phyloP scores from a whole-genome alignment of 2,113 vertebrate genomes.

The Aldabrachelys gigantea region DNA sequence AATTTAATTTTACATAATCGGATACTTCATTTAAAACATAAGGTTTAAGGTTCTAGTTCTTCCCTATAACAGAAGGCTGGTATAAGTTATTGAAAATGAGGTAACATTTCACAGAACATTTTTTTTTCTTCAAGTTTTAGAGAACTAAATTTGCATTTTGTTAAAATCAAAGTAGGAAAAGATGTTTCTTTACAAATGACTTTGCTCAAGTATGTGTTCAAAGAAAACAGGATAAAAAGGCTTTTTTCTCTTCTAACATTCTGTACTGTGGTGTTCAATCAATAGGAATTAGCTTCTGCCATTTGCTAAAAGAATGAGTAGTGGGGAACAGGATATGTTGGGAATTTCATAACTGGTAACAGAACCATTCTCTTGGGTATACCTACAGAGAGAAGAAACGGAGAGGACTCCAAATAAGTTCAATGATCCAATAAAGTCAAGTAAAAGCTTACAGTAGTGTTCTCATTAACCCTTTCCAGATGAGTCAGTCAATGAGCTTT shows the following conservation, averaged over 20 bases:
- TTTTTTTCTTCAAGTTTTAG: slow-evolving; percentile 98
- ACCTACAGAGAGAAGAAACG: slow-evolving; percentile 97
- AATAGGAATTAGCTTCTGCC: slow-evolving; percentile 83
- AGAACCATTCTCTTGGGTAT: slow-evolving; percentile 99
- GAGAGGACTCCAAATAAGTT: slow-evolving; percentile 94
- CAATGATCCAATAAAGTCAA: slow-evolving; percentile 79
- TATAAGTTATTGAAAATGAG: slow-evolving; percentile 95
- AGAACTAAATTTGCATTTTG: slow-evolving; percentile 92
- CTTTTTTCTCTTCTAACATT: slow-evolving; percentile 87
- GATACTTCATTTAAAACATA: slow-evolving; percentile 85
- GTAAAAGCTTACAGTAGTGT: slow-evolving; percentile 76
- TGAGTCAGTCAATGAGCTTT: slow-evolving; percentile 73
- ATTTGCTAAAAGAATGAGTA: slow-evolving; percentile 99
- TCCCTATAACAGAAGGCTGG: slow-evolving; percentile 87
- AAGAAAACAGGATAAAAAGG: slow-evolving; percentile 85
- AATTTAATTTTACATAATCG: slow-evolving; percentile 91
- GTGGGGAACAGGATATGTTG: slow-evolving; percentile 96
- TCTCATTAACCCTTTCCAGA: slow-evolving; percentile 81
- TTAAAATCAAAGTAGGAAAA: slow-evolving; percentile 90
- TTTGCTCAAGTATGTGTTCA: slow-evolving; percentile 87
- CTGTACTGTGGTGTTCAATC: slow-evolving; percentile 83
- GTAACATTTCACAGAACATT: slow-evolving; percentile 99
- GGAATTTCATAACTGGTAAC: slow-evolving; percentile 99
- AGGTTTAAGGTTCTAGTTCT: slow-evolving; percentile 82
- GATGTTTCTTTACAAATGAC: slow-evolving; percentile 90